These are phyloP conservation scores for Labeo rohita DNA, from an alignment of 2,113 vertebrate species.

Conservation along the genomic window DNA sequence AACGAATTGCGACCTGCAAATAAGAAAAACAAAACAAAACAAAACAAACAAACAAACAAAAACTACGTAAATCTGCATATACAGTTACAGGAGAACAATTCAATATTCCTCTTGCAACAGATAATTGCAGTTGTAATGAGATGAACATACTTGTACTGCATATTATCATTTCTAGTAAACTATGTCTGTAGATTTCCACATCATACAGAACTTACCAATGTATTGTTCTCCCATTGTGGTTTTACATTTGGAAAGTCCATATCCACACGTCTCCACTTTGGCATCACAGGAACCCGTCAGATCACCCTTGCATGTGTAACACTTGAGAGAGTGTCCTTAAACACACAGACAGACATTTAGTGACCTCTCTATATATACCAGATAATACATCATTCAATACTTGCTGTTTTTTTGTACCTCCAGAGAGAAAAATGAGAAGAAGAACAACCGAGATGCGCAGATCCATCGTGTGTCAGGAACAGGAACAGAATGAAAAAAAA, in stretches of 20 bases:
- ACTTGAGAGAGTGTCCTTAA: background rate
- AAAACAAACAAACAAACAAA: too few species aligned
- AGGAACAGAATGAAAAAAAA: background rate
- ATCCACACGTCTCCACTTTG: background rate
- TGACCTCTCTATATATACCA: background rate
- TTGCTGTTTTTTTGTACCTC: background rate
- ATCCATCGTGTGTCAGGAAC: background rate
- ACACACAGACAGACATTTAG: background rate
- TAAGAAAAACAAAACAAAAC: too few species aligned
- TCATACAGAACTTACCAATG: background rate
- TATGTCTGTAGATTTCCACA: background rate
- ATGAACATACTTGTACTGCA: background rate
- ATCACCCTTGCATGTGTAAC: background rate
- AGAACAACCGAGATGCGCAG: background rate
- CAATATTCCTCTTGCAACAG: background rate
- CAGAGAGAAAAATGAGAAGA: background rate
- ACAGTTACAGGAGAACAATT: background rate
- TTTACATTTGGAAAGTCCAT: too few species aligned
- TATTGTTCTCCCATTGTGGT: too few species aligned
- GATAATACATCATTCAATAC: background rate
- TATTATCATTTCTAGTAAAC: background rate
- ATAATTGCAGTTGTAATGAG: background rate
- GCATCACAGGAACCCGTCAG: background rate
- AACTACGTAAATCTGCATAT: background rate
- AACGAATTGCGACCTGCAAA: too few species aligned